Evolutionary conservation across 2,888 invertebrate genomes (phyloP), one percentile per base, ranked within the genome.

Genomic region (Drosophila tripunctata): DNA sequence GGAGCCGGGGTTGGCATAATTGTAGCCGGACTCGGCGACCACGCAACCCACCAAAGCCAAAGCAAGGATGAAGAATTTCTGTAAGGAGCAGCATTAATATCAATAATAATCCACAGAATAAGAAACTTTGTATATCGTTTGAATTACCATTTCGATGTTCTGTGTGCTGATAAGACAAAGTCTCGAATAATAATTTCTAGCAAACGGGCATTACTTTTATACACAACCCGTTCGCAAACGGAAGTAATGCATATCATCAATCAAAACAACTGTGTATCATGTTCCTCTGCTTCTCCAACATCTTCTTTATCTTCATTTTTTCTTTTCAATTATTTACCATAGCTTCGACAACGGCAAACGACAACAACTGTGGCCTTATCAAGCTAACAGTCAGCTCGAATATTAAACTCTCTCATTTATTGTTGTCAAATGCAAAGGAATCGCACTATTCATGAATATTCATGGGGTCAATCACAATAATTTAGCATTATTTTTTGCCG

Each of bases 161-260:
- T 67, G 78, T 57, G 52, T 70, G 64, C 68, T 68, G 68, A 47
- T 62, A 72, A 50, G 62, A 47, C 62, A 55, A 66, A 67, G 57
- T 70, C 61, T 70, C 71, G 81, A 75, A 81, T 78, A 81, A 78
- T 83, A 68, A 71, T 62, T 61, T 61, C 7, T 14, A 33, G 56
- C 63, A 8, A 43, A n/a, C 14, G 63, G 55, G 48, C 78, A 61
- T 54, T 50, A 67, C 86, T 83, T 86, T 83, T 83, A 83, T 83
- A 83, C 83, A 48, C 83, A 48, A 54, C 7, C 41, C 43, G 30
- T 41, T 43, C 54, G 58, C 50, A 68, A 84, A 75, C 87, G 81
- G 81, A 81, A 86, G 87, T 79, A 71, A 52, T 75, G 75, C 66
- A 75, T 58, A 69, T 67, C 84, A 84, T 84, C 72, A 84, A 84